Conservation (phyloP, 2,888 invertebrate genomes). For the Pseudococcus longispinus region DNA sequence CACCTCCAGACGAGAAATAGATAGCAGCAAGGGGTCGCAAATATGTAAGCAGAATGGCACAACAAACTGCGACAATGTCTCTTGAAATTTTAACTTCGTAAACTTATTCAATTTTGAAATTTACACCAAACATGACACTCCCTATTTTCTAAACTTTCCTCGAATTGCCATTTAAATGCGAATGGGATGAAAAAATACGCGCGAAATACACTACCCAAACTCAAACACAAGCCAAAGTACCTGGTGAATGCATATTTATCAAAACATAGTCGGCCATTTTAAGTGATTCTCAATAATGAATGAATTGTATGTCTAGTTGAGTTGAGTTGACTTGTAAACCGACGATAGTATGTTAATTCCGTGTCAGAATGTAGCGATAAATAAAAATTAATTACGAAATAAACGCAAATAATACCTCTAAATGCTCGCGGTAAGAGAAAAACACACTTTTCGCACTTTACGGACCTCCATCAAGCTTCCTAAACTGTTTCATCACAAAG, state of each 20-base stretch:
- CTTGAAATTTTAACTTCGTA: too few relatives aligned
- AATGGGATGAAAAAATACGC: background rate
- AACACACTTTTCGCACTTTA: slow-evolving; percentile 24
- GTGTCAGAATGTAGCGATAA: background rate
- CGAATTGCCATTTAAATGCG: background rate
- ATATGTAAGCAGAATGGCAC: too few relatives aligned
- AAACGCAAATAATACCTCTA: background rate
- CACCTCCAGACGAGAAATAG: too few relatives aligned
- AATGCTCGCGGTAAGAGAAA: background rate
- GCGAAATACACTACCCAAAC: background rate
- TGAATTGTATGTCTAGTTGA: background rate
- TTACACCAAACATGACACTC: too few relatives aligned
- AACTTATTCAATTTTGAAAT: too few relatives aligned
- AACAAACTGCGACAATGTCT: too few relatives aligned
- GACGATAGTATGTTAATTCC: background rate
- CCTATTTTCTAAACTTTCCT: too few relatives aligned
- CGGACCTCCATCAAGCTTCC: slow-evolving; percentile 50
- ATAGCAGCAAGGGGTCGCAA: too few relatives aligned
- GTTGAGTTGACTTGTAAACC: background rate
- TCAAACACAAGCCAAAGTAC: background rate
- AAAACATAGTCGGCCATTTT: slow-evolving; percentile 46
- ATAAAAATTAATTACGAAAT: background rate
- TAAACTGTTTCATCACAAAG: background rate
- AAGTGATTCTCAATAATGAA: slow-evolving; percentile 47
- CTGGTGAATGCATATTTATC: slow-evolving; percentile 34